Evolutionary conservation across 2,797 vertebrate genomes (phyloP), one percentile per base, ranked within the genome.

Genomic region (Neosalanx taihuensis): DNA sequence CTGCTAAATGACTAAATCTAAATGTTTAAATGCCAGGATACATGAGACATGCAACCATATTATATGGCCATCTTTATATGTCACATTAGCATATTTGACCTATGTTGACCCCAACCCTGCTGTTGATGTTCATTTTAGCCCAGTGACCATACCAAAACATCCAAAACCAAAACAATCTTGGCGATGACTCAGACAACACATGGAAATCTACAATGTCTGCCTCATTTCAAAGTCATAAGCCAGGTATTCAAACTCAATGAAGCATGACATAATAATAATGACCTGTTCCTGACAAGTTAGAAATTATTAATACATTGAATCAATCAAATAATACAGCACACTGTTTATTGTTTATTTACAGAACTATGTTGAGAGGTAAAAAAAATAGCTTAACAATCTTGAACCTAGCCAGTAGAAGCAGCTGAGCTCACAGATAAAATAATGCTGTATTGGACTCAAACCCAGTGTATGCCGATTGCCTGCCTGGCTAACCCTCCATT

Each of bases 181-280:
- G 74, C 33, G 31, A 84, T 63, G 53, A 59, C 64, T 56, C 29
- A 2, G 17, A 80, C 10, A 12, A 77, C 17, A 62, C 56, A 3
- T 87, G 80, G 86, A 72, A 10, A 4, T 78, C 78, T 6, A 76
- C 78, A 5, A 75, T 78, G 67, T 85, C 64, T 75, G 81, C 87
- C 5, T 29, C 68, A 1, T 87, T 84, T 75, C 20, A 63, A 59
- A 3, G 33, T 10, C 35, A 41, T 3, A 82, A 69, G 7, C 30
- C 30, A 33, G 72, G 87, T 86, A 56, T 51, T 23, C 49, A 51
- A 67, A 29, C 46, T 17, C 46, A 76, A 78, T 35, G 29, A 18
- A 29, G 3, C 23, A 61, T 46, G 20, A 31, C 29, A 33, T 56
- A 51, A 23, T 29, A 23, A 26, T 6, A 60, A 15, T 30, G 3